phyloP scores from a whole-genome alignment of 2,888 invertebrate species.

The Bibio marci region DNA sequence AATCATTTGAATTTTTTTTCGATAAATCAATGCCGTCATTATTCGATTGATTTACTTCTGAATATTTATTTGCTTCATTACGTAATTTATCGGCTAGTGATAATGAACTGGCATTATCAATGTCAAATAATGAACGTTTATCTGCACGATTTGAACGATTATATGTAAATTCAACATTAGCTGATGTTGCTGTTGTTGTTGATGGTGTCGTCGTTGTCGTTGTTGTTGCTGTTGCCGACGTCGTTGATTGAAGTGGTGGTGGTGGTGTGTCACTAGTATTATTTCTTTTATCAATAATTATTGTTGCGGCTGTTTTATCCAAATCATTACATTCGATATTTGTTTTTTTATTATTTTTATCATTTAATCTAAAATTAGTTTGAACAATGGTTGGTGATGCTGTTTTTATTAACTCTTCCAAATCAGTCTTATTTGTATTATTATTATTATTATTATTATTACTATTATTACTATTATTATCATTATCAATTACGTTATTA shows the following conservation, averaged over 20 bases:
- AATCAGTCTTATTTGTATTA: slow-evolving; percentile 5
- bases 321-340: no score
- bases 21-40: slow-evolving; percentile 4
- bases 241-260: not conserved
- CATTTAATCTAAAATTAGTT: not conserved
- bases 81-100: slow-evolving; percentile 20
- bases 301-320: not conserved
- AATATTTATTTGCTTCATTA: slow-evolving; percentile 21
- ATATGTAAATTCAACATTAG: slow-evolving; percentile 8
- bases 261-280: no score
- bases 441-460: slow-evolving; percentile 3
- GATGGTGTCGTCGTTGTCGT: slow-evolving; percentile 1
- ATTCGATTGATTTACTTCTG: slow-evolving; percentile 10
- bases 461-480: slow-evolving; percentile 3
- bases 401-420: slow-evolving; percentile 5
- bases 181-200: slow-evolving; percentile 7
- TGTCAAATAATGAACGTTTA: slow-evolving; percentile 25
- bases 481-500: not conserved
- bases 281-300: no score
- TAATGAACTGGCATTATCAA: slow-evolving; percentile 19
- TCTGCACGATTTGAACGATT: slow-evolving; percentile 15
- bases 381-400: slow-evolving; percentile 3
- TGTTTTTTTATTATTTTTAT: no score
- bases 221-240: not conserved
- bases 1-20: not conserved